These are phyloP conservation scores for Pipistrellus pygmaeus DNA, from an alignment of 2,797 vertebrate species.

Conservation along the genomic window DNA sequence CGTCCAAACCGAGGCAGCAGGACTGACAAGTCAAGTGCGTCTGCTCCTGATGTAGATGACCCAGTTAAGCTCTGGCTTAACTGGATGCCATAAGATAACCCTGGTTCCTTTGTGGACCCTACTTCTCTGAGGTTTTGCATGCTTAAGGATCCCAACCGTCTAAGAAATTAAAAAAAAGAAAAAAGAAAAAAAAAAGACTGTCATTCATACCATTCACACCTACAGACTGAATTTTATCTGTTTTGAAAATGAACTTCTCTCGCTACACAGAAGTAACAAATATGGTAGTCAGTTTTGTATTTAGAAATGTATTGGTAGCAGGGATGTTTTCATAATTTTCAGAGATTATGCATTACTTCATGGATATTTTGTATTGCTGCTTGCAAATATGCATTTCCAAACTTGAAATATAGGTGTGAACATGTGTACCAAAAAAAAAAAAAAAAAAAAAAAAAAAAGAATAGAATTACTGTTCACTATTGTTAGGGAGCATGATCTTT, in stretches of 20 bases:
- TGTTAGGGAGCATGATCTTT: background rate
- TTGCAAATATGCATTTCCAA: constrained; percentile 98
- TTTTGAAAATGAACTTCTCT: constrained; percentile 99
- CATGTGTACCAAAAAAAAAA: constrained; percentile 89
- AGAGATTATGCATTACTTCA: constrained; percentile 97
- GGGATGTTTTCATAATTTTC: constrained; percentile 99
- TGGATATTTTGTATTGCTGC: constrained; percentile 98
- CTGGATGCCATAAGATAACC: constrained; percentile 91
- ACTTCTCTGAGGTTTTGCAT: constrained; percentile 98
- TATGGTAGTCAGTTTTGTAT: constrained; percentile 99
- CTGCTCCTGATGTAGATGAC: constrained; percentile 98
- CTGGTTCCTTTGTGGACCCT: constrained; percentile 92
- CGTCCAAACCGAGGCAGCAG: constrained; percentile 93
- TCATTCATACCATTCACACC: constrained; percentile 98
- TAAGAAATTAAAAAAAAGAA: constrained; percentile 91
- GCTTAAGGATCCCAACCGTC: constrained; percentile 98
- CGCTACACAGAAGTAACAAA: constrained; percentile 99
- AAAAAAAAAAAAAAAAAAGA: background rate
- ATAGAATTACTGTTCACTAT: background rate
- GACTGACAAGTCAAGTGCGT: constrained; percentile 97
- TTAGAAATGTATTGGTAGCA: constrained; percentile 98
- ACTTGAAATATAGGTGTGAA: constrained; percentile 96
- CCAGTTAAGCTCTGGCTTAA: constrained; percentile 95
- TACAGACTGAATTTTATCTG: constrained; percentile 98
- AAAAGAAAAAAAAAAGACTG: constrained; percentile 92